phyloP scores from a whole-genome alignment of 1,140 invertebrate genomes.

The Hyposmocoma kahamanoa region DNA sequence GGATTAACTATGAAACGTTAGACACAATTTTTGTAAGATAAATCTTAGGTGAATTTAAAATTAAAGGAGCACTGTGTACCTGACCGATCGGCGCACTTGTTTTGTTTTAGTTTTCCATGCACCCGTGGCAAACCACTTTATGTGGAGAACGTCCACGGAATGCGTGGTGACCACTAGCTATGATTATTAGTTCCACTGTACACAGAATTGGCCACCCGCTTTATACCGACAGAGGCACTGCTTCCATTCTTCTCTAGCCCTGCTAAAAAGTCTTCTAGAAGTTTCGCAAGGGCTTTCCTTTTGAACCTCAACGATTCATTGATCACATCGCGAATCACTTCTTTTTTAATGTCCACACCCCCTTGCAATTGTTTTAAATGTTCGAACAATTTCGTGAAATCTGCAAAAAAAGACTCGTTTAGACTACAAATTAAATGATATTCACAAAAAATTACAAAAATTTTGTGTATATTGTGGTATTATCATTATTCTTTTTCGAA shows the following conservation, averaged over 20 bases:
- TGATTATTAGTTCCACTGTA: conserved; percentile 41
- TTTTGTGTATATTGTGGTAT: too few relatives aligned
- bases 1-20: too few relatives aligned
- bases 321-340: conserved; percentile 79
- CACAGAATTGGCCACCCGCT: conserved; percentile 35
- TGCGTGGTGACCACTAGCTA: conserved; percentile 43
- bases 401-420: conserved; percentile 76
- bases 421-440: too few relatives aligned
- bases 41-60: too few relatives aligned
- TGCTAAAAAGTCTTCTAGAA: conserved; percentile 71
- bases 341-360: conserved; percentile 74
- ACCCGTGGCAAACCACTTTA: neutral
- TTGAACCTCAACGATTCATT: conserved; percentile 83
- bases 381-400: conserved; percentile 78
- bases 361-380: conserved; percentile 78
- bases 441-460: too few relatives aligned
- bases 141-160: neutral
- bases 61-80: too few relatives aligned
- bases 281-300: conserved; percentile 76
- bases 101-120: neutral
- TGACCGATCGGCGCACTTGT: neutral
- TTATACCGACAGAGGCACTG: conserved; percentile 53
- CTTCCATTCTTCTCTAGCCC: conserved; percentile 68
- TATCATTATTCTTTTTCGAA: too few relatives aligned
- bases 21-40: too few relatives aligned